Evolutionary conservation across 2,797 vertebrate species (phyloP).

Genomic region (Myiotriccus ornatus): DNA sequence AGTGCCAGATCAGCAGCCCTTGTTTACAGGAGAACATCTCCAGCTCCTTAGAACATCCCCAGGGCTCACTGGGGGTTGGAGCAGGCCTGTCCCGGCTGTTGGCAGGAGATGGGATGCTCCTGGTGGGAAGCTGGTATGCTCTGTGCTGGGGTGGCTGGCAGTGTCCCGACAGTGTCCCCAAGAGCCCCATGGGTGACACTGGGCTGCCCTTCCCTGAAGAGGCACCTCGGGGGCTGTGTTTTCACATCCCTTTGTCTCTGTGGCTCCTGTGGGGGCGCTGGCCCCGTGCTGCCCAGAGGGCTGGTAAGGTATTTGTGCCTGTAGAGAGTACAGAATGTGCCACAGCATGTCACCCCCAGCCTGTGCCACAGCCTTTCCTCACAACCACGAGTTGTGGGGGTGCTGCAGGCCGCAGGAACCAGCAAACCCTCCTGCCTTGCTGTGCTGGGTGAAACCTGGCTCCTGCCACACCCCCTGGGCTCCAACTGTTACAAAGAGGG

Average conservation of each 20-base stretch:
- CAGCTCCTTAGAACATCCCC: neutral
- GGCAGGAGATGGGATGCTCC: neutral
- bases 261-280: neutral
- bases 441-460: neutral
- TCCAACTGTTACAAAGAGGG: neutral
- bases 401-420: neutral
- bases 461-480: neutral
- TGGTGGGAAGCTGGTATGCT: neutral
- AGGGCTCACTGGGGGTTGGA: neutral
- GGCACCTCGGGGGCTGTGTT: neutral
- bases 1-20: neutral
- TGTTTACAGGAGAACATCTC: neutral
- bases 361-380: neutral
- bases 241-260: fast-evolving
- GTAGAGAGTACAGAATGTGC: neutral
- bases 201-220: neutral
- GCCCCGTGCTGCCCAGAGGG: neutral
- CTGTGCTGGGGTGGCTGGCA: neutral
- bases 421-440: neutral
- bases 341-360: too few species aligned
- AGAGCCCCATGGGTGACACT: fast-evolving
- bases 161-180: neutral
- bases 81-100: neutral
- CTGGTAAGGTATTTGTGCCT: neutral
- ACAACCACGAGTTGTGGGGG: neutral